A percentile compares a stretch with the other conserved stretches of the same genome.
Evolutionary conservation across 1,140 invertebrate species (phyloP).

Genomic region (Periplaneta americana): DNA sequence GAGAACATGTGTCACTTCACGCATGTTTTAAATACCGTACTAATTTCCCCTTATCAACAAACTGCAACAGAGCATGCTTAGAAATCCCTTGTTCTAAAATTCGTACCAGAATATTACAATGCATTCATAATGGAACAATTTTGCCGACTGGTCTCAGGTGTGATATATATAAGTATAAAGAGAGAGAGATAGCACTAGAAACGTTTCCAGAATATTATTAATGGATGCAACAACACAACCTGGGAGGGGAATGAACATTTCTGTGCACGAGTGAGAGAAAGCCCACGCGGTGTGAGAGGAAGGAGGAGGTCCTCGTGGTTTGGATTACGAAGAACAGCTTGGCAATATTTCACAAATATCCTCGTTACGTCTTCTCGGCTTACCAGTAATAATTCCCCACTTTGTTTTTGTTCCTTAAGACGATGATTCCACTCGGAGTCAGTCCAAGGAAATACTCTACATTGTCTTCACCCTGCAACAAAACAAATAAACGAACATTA

Average conservation of each 20-base stretch:
- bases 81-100: not conserved
- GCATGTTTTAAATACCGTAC: too few species aligned
- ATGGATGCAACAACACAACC: not conserved
- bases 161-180: not conserved
- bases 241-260: not conserved
- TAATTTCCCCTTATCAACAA: too few species aligned
- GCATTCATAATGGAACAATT: not conserved
- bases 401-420: conserved; percentile 92
- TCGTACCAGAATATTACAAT: not conserved
- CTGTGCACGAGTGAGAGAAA: not conserved
- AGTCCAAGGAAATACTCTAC: conserved; percentile 95
- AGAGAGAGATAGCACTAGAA: conserved; percentile 3
- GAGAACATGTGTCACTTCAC: too few species aligned
- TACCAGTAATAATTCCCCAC: conserved; percentile 99
- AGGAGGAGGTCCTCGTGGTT: not conserved
- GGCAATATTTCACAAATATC: not conserved
- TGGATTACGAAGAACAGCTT: not conserved
- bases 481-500: conserved; percentile 31
- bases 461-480: conserved; percentile 85
- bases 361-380: conserved; percentile 23
- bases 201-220: not conserved
- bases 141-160: not conserved
- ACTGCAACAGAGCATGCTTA: too few species aligned
- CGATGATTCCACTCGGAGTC: conserved; percentile 94
- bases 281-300: not conserved